Evolutionary conservation across 2,888 invertebrate species (phyloP), one percentile per base, ranked within the genome.

Genomic region (Glaucopsyche alexis): DNA sequence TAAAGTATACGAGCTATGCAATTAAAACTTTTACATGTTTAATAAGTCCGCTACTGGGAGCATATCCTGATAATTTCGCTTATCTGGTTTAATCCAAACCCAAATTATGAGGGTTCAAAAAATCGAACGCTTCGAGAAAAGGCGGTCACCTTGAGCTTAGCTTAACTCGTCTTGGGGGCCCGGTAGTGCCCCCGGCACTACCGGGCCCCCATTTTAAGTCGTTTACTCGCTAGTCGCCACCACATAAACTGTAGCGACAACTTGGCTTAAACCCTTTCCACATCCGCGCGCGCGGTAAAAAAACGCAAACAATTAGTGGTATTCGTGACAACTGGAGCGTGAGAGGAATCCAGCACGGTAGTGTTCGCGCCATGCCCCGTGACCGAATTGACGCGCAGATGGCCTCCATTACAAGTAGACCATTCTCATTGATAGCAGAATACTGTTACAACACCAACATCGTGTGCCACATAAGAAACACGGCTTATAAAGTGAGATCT

Each of bases 301-400:
- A 87, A 88, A 88, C 85, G 86, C 85, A 89, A 86, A 91, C 86
- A 90, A 91, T 90, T 87, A 87, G 85, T 87, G 86, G 84, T 87
- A 86, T 91, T 90, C 85, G 86, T 82, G 85, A 83, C 87, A 92
- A 92, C 85, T 91, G 87, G 92, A 91, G 91, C 92, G 91, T 92
- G 91, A 90, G 91, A 91, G 86, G 90, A 88, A 89, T 90, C 86
- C 86, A 83, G 85, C 82, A 84, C 87, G 81, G 89, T 86, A 89
- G 81, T 85, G 89, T 85, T 84, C 82, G 84, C 79, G 79, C 84
- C 81, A 84, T 86, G 87, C 86, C 85, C 88, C 86, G 89, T 87
- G 87, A 88, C 88, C 84, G 85, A 87, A 80, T 84, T 84, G 82
- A 82, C 83, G 79, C 82, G 71, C 73, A 66, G 82, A 80, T 81